Percentiles rank a stretch among this genome's conserved stretches.
phyloP scores from a whole-genome alignment of 2,888 invertebrate species.

The Netelia fuscicornis region DNA sequence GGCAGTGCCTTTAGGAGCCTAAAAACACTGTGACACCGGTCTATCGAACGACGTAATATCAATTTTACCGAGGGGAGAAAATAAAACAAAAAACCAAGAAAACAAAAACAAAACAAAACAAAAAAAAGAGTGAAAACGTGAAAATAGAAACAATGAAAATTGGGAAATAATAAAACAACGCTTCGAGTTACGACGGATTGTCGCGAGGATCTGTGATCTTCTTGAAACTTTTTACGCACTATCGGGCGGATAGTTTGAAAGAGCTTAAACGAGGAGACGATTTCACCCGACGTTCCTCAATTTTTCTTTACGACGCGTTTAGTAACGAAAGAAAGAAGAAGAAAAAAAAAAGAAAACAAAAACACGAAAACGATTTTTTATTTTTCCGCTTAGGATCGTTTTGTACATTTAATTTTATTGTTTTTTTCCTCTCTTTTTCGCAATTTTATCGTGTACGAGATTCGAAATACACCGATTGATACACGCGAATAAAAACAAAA shows the following conservation, averaged over 20 bases:
- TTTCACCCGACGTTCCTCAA: conserved; percentile 62
- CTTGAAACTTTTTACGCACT: conserved; percentile 14
- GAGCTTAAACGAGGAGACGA: conserved; percentile 58
- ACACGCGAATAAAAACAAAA: neutral
- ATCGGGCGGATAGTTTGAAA: conserved; percentile 35
- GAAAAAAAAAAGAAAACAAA: too few relatives aligned
- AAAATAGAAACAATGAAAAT: conserved; percentile 4
- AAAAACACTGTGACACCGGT: conserved; percentile 71
- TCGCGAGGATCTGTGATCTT: conserved; percentile 10
- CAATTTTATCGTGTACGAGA: too few relatives aligned
- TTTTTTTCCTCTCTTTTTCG: too few relatives aligned
- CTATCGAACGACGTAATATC: conserved; percentile 44
- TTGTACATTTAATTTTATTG: neutral
- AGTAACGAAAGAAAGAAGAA: neutral
- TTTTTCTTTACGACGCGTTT: conserved; percentile 31
- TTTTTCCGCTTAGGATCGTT: neutral
- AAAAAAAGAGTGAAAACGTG: neutral
- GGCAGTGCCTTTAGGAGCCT: conserved; percentile 83
- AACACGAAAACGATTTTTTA: neutral
- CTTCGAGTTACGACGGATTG: conserved; percentile 28
- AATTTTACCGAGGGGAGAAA: conserved; percentile 17
- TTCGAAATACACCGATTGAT: too few relatives aligned
- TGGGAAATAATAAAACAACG: conserved; percentile 15
- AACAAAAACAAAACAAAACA: neutral
- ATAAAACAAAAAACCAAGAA: neutral